Percentiles rank a stretch among this genome's conserved stretches.
Evolutionary conservation across 2,888 invertebrate species (phyloP).

Genomic region (Conops quadrifasciatus): DNA sequence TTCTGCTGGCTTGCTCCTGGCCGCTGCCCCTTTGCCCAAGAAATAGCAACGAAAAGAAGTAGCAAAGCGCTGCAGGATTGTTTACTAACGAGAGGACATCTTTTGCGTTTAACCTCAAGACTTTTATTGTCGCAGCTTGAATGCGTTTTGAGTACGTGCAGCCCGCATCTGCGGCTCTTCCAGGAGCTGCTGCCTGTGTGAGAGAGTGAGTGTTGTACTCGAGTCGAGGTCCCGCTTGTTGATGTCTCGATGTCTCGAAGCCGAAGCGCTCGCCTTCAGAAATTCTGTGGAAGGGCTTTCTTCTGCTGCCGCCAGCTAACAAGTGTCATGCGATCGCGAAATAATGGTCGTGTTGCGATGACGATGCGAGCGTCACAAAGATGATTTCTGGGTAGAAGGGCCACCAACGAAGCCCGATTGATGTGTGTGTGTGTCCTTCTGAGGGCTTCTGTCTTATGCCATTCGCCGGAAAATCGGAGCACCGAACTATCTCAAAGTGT

Average conservation of each 20-base stretch:
- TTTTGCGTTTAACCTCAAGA: constrained; percentile 59
- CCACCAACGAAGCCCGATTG: constrained; percentile 2
- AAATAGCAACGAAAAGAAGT: background rate
- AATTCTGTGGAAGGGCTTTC: constrained; percentile 10
- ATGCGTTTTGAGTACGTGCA: constrained; percentile 36
- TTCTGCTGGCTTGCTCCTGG: background rate
- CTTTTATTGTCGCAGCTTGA: constrained; percentile 7
- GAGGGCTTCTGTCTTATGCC: background rate
- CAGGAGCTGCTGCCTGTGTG: constrained; percentile 13
- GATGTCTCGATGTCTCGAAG: constrained; percentile 29
- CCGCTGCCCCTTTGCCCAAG: no score
- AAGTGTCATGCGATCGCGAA: constrained; percentile 57
- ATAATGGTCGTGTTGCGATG: constrained; percentile 44
- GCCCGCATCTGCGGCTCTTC: constrained; percentile 43
- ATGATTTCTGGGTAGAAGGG: background rate
- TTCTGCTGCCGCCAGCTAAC: constrained; percentile 46
- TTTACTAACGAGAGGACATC: constrained; percentile 48
- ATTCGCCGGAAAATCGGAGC: no score
- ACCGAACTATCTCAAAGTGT: no score
- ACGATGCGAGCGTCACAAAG: no score
- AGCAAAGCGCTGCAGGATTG: constrained; percentile 35
- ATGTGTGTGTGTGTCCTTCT: background rate
- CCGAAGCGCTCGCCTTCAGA: constrained; percentile 19
- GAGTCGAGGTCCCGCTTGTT: constrained; percentile 14
- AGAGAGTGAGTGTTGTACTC: constrained; percentile 22